Evolutionary conservation across 2,888 invertebrate species (phyloP), one percentile per base, ranked within the genome.

Genomic region (Drosophila rubida): DNA sequence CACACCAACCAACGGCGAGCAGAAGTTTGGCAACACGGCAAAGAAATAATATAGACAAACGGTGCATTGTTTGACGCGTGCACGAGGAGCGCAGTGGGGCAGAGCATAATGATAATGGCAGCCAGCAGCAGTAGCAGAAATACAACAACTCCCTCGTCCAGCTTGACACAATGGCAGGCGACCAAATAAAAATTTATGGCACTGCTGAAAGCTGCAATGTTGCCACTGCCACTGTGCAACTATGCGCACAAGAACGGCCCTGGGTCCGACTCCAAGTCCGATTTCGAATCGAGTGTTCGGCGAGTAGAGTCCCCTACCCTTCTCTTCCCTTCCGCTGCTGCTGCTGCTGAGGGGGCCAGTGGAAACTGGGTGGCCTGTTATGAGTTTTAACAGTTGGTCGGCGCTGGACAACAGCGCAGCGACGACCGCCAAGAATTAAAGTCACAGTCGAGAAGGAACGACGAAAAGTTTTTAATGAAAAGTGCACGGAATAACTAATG

Each of bases 161-260:
- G 59, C 77, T 80, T 83, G 87, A 82, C 87, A 87, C 88, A 88
- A 87, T 65, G 63, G 78, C 87, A 83, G 53, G 69, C 74, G 77
- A 68, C 75, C 77, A 84, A 84, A 89, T 84, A 89, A 85, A 86
- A 84, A 84, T 89, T 85, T 89, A 84, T 84, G 63, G 83, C 83
- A 79, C 69, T 73, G 51, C 65, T 87, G 79, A 88, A 84, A 84
- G 79, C 80, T 87, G 75, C 84, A 88, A 63, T 67, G 69, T 66
- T 59, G 72, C 72, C 59, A n/a, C 4, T 19, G 35, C 44, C 35
- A 55, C 14, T 48, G 48, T 48, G 16, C 30, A 19, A 69, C 51
- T 69, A 37, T 70, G 46, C 51, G 44, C 57, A 73, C 54, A 74
- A 55, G 32, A 46, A 44, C 60, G 35, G 39, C 53, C 49, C 75